Evolutionary conservation across 2,888 invertebrate genomes (phyloP).

Genomic region (Drosophila setosimentum): DNA sequence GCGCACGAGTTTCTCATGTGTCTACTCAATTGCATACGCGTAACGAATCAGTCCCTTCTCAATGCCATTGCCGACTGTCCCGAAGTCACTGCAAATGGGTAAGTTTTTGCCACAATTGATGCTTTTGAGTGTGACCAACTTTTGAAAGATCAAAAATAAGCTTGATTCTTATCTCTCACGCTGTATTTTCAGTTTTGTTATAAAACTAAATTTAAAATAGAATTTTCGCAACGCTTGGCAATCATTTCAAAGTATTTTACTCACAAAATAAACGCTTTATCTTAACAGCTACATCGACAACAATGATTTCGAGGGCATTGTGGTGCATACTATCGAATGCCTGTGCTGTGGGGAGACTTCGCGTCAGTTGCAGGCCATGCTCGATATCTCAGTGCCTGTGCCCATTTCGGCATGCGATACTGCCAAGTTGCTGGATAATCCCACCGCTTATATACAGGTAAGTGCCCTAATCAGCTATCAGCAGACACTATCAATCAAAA

Average conservation of each 20-base stretch:
- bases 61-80: conserved; percentile 87
- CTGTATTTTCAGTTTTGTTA: no score
- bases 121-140: background rate
- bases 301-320: conserved; percentile 95
- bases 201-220: background rate
- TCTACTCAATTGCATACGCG: conserved; percentile 92
- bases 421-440: conserved; percentile 82
- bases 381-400: conserved; percentile 93
- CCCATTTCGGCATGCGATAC: conserved; percentile 89
- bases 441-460: conserved; percentile 85
- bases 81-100: conserved; percentile 86
- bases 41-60: conserved; percentile 91
- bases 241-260: background rate
- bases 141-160: background rate
- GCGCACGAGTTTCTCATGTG: conserved; percentile 96
- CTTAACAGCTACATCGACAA: conserved; percentile 85
- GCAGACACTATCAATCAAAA: no score
- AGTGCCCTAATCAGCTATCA: conserved; percentile 6
- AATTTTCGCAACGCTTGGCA: background rate
- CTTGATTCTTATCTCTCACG: no score
- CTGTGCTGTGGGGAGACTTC: conserved; percentile 95
- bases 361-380: conserved; percentile 95
- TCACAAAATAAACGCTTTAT: conserved; percentile 5
- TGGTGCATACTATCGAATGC: conserved; percentile 93
- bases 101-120: conserved; percentile 40